Conservation (phyloP, 2,113 vertebrate genomes). For the Pedetes capensis region DNA sequence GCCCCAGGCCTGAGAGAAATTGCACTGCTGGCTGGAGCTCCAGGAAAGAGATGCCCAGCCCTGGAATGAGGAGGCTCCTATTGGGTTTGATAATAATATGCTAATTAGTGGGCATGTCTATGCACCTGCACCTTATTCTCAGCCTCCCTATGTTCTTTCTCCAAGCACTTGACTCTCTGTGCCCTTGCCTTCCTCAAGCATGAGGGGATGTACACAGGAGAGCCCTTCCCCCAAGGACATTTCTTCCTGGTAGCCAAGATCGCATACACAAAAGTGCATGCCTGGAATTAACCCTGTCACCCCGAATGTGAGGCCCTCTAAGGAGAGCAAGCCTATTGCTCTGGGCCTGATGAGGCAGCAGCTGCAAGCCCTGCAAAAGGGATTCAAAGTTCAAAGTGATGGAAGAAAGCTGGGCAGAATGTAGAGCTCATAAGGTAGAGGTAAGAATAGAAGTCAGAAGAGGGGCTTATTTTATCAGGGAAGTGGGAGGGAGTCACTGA, state of each 20-base stretch:
- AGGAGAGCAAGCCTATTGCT: background rate
- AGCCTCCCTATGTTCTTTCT: background rate
- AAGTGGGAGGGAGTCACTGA: background rate
- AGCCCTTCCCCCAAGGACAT: background rate
- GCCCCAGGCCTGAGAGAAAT: background rate
- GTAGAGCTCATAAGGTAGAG: background rate
- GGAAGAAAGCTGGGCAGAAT: background rate
- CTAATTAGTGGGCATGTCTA: background rate
- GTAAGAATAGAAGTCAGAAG: background rate
- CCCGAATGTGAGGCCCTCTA: background rate
- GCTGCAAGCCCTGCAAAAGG: background rate
- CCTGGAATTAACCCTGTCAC: background rate
- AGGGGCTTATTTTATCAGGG: background rate
- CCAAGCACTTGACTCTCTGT: background rate
- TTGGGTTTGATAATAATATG: background rate
- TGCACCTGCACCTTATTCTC: slow-evolving; percentile 2
- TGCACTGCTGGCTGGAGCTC: background rate
- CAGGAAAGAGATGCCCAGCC: background rate
- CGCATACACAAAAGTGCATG: fast-evolving
- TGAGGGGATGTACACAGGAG: background rate
- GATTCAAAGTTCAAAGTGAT: background rate
- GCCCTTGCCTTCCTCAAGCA: background rate
- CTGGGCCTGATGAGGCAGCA: background rate
- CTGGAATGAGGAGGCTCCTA: background rate
- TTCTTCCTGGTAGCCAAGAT: background rate